Base-by-base conservation (phyloP, 2,113 vertebrate species). In the Labeo catla region DNA sequence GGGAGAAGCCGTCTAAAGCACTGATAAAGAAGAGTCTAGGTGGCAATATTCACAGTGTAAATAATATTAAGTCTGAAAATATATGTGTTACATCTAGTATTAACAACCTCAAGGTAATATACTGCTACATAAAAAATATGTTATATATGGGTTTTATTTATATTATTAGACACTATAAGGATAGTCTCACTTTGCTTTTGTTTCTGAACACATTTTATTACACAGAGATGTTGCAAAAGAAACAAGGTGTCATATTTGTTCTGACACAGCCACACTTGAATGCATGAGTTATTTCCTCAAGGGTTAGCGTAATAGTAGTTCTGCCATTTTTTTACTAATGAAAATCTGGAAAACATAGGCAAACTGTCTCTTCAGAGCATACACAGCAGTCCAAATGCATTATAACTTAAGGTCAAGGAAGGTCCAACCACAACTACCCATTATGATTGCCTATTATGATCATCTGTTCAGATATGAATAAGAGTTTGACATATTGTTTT, bases 281-380 rank as follows among this genome's bases (percentile, higher is more conserved):
- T 54, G 76, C 49, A 54, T 47, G 21, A 74, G 72, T 54, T 77
- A 54, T 77, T 77, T 54, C 49, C 49, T 54, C 76, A 77, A 77
- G 76, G 76, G 76, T 77, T 5, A 77, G 49, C 1, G 7, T 21
- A 77, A 77, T 47, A 47, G 70, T 73, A n/a, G 49, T 34, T 52
- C 47, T 77, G 13, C n/a, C 21, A 19, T 73, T 73, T 73, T 73
- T 43, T 23, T 76, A 0, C 47, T 34, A 77, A 52, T 77, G 74
- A 15, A 77, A 77, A 13, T 23, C n/a, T 76, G 45, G 21, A 47
- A n/a, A 49, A 49, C 9, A 28, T 12, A 19, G 7, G 19, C 5
- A 76, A 76, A 12, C 21, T 5, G 36, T 72, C 19, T 49, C 21
- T 43, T 72, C 68, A 43, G 16, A 72, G 36, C 1, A 11, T 39